These are phyloP conservation scores for Erannis defoliaria DNA, from an alignment of 2,888 invertebrate species.

Conservation along the genomic window DNA sequence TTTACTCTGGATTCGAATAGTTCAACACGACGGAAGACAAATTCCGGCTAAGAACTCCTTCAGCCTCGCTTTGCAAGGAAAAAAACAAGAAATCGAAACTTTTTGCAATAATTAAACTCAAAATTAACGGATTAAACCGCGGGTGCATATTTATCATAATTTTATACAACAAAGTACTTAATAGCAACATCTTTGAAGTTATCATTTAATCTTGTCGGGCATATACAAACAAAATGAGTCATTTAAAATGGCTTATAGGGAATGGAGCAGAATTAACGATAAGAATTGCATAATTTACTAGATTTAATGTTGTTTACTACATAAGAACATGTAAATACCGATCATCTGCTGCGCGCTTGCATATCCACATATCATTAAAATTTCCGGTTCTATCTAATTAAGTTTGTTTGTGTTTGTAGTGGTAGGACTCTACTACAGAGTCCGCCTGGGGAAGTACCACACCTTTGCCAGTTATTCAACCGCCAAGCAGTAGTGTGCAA, in stretches of 20 bases:
- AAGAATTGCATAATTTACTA: conserved; percentile 5
- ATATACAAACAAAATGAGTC: conserved; percentile 16
- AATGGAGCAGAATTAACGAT: conserved; percentile 15
- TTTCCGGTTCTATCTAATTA: not conserved
- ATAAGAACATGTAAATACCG: conserved; percentile 14
- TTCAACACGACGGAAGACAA: too few relatives aligned
- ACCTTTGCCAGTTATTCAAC: too few relatives aligned
- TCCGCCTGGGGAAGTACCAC: too few relatives aligned
- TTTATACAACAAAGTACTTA: not conserved
- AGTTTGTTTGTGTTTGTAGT: too few relatives aligned
- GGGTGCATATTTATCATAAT: too few relatives aligned
- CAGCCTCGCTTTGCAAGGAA: too few relatives aligned
- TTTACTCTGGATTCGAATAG: too few relatives aligned
- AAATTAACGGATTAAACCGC: not conserved
- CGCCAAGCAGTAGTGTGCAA: too few relatives aligned
- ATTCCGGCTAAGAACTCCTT: too few relatives aligned
- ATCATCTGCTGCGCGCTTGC: conserved; percentile 13
- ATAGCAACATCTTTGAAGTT: not conserved
- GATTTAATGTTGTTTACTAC: not conserved
- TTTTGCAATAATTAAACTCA: too few relatives aligned
- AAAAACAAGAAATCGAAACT: too few relatives aligned
- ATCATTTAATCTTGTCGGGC: conserved; percentile 18
- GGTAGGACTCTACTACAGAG: too few relatives aligned
- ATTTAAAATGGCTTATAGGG: conserved; percentile 24
- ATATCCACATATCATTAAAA: not conserved